Base-by-base conservation (phyloP, 2,113 vertebrate species). In the Garra rufa region DNA sequence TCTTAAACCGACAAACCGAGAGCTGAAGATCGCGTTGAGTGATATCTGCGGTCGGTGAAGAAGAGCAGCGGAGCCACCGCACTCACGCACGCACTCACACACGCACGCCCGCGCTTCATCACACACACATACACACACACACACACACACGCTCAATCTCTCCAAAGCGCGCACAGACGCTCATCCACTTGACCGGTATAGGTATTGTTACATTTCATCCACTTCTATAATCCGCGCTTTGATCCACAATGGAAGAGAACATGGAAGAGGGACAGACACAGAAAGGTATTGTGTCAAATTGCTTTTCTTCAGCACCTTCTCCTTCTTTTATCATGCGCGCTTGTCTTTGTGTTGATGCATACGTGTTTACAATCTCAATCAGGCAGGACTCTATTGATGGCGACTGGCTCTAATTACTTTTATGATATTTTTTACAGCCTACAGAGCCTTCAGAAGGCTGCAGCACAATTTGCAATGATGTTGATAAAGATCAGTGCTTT, bases 241-340 rank as follows among this genome's bases (percentile, higher is more conserved):
- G 93, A 93, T 90, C 92, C 92, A 90, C 93, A 92, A 97, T 97
- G 96, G 96, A 97, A 93, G 96, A 97, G 92, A 97, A 96, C 90
- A 97, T 96, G 96, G 96, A 97, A 95, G 96, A 97, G 88, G 96
- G 96, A 88, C 96, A 97, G 93, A 96, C 95, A 90, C 95, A 96
- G 87, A 97, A 96, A 96, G 96, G 96, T 97, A 89, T 28, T 14
- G 76, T 65, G 52, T 48, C 3, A 26, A 34, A 76, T 2, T 1
- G 15, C 14, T 61, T 38, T 70, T 19, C 9, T 26, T n/a, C 55
- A 78, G 46, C 3, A 61, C 82, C 24, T n/a, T 10, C 46, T 17
- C 44, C 55, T 76, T 50, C 50, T 52, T 26, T 76, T 34, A 21
- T 43, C 55, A 41, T 2, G 15, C 21, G 9, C 59, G 3, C 71